Conservation (phyloP, 2,113 vertebrate genomes). For the Regulus satrapa region DNA sequence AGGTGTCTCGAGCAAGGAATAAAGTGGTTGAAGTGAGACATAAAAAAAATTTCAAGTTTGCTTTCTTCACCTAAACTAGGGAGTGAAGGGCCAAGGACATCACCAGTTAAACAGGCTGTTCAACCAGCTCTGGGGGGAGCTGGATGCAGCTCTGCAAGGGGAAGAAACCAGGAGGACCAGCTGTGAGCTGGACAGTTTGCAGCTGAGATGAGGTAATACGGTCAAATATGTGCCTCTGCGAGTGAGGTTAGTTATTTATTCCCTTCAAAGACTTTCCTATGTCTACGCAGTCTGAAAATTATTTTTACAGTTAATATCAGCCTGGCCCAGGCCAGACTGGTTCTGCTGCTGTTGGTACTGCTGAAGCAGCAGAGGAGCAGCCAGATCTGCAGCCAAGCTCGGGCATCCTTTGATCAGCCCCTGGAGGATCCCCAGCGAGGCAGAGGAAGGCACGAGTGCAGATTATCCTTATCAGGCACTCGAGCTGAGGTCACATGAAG, state of each 20-base stretch:
- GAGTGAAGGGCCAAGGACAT: background rate
- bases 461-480: background rate
- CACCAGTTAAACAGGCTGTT: background rate
- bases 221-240: background rate
- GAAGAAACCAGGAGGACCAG: constrained; percentile 18
- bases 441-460: background rate
- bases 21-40: background rate
- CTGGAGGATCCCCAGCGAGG: background rate
- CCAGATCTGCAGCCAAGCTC: background rate
- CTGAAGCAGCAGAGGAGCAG: background rate
- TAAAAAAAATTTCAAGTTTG: background rate
- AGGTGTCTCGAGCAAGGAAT: background rate
- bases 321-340: background rate
- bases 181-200: constrained; percentile 31
- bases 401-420: background rate
- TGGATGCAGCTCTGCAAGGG: constrained; percentile 1
- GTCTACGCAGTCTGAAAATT: background rate
- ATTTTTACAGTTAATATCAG: background rate
- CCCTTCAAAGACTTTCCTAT: background rate
- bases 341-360: background rate
- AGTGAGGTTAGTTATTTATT: background rate
- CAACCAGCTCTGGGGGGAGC: background rate
- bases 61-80: constrained; percentile 6
- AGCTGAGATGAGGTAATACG: constrained; percentile 51
- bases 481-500: background rate